phyloP scores from a whole-genome alignment of 2,888 invertebrate species.

The Caradrina clavipalpis region DNA sequence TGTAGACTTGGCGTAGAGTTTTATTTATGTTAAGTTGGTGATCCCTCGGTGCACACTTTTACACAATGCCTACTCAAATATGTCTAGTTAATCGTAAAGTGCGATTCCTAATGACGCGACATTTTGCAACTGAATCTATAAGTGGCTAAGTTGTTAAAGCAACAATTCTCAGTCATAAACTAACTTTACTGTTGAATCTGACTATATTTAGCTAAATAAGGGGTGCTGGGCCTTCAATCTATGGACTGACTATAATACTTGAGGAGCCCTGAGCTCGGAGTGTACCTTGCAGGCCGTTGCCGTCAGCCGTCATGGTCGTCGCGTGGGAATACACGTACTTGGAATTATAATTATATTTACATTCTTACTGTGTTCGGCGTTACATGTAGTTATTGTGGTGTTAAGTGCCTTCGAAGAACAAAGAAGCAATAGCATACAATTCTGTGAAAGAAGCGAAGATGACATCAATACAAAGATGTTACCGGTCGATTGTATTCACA shows the following conservation, averaged over 20 bases:
- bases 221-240: background rate
- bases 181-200: slow-evolving; percentile 1
- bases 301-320: slow-evolving; percentile 66
- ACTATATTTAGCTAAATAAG: slow-evolving; percentile 14
- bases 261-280: slow-evolving; percentile 21
- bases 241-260: slow-evolving; percentile 10
- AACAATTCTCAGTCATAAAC: slow-evolving; percentile 11
- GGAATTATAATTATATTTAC: slow-evolving; percentile 79
- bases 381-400: slow-evolving; percentile 69
- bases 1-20: slow-evolving; percentile 1
- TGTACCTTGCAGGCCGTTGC: slow-evolving; percentile 57
- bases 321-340: slow-evolving; percentile 81
- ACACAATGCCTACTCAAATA: slow-evolving; percentile 6
- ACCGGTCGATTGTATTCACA: slow-evolving; percentile 55
- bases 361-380: slow-evolving; percentile 72
- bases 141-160: slow-evolving; percentile 9
- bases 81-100: slow-evolving; percentile 13
- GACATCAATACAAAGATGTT: slow-evolving; percentile 65
- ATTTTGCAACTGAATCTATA: slow-evolving; percentile 25
- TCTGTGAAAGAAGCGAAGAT: slow-evolving; percentile 66
- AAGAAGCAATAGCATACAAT: slow-evolving; percentile 65
- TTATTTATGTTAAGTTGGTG: background rate
- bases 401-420: slow-evolving; percentile 67
- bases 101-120: slow-evolving; percentile 8
- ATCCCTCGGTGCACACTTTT: slow-evolving; percentile 16